Evolutionary conservation across 2,888 invertebrate genomes (phyloP).

Genomic region (Tetramorium bicarinatum): DNA sequence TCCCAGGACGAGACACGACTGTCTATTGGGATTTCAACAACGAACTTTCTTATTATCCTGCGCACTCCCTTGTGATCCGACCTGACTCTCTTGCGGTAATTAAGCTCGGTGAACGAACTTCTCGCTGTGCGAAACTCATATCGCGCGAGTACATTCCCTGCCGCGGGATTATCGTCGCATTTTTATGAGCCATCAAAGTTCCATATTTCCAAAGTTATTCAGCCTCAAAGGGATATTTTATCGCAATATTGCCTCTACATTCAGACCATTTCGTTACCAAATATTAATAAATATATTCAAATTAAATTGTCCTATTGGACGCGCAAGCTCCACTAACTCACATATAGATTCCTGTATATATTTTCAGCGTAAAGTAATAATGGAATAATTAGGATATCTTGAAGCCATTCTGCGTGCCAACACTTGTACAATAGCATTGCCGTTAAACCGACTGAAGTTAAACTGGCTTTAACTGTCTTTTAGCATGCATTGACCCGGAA

Average conservation of each 20-base stretch:
- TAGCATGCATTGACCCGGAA: constrained; percentile 45
- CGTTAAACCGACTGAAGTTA: constrained; percentile 40
- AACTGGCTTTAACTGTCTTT: constrained; percentile 36
- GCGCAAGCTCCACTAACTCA: background rate
- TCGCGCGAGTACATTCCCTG: constrained; percentile 19
- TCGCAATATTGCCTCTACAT: background rate
- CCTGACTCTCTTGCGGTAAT: constrained; percentile 36
- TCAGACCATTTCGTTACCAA: background rate
- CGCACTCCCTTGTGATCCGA: constrained; percentile 33
- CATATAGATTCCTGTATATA: background rate
- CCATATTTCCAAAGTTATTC: background rate
- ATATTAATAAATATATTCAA: background rate
- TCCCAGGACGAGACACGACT: constrained; percentile 8
- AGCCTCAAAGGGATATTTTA: constrained; percentile 6
- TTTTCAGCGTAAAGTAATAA: background rate
- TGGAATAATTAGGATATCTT: constrained; percentile 3
- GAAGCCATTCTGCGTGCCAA: background rate
- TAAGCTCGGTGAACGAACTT: constrained; percentile 40
- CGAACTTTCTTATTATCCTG: constrained; percentile 47
- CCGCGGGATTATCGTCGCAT: constrained; percentile 25
- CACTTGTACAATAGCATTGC: constrained; percentile 17
- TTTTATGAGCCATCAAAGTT: constrained; percentile 33
- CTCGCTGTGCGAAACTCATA: constrained; percentile 4
- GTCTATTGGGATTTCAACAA: constrained; percentile 24
- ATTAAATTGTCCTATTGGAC: background rate